phyloP scores from a whole-genome alignment of 2,113 vertebrate species.

The Bos indicus region DNA sequence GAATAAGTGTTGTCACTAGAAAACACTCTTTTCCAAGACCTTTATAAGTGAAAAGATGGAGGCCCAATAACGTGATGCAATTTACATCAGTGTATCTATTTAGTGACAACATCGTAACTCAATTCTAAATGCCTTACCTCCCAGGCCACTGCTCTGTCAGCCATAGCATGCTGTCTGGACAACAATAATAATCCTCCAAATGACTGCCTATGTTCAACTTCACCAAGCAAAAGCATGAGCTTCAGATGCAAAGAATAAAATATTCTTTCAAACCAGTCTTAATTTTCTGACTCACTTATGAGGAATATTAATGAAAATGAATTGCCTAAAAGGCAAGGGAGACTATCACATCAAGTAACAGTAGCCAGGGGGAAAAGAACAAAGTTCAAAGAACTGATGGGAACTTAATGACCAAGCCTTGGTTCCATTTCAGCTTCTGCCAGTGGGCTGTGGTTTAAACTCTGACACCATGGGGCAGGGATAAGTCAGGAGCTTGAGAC shows the following conservation, averaged over 20 bases:
- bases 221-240: not conserved
- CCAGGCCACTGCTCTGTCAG: not conserved
- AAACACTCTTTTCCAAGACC: not conserved
- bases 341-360: not conserved
- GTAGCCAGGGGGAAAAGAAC: not conserved
- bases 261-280: not conserved
- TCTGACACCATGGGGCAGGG: not conserved
- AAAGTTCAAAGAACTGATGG: not conserved
- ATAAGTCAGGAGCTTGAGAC: not conserved
- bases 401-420: not conserved
- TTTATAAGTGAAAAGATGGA: not conserved
- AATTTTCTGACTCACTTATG: not conserved
- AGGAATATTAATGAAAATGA: not conserved
- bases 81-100: not conserved
- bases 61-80: not conserved
- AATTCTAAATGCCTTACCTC: not conserved
- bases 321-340: not conserved
- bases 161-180: not conserved
- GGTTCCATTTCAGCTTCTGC: not conserved
- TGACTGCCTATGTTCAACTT: not conserved
- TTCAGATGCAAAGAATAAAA: not conserved
- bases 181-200: not conserved
- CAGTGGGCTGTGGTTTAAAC: not conserved
- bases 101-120: not conserved
- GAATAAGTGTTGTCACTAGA: not conserved